Conservation (phyloP, 1,140 invertebrate species). For the Bactericera cockerelli region DNA sequence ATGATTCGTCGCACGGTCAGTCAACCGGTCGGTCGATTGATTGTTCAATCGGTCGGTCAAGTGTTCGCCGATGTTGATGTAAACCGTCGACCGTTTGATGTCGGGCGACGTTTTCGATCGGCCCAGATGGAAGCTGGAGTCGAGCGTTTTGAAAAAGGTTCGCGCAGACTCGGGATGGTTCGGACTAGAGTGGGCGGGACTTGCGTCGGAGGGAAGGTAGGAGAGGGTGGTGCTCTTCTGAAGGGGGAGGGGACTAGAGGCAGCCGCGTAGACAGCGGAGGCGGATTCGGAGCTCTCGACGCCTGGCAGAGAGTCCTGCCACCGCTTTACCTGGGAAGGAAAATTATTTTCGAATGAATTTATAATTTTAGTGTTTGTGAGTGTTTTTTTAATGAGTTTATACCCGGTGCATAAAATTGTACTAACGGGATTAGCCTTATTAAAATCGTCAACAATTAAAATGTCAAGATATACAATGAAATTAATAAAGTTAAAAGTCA, state of each 20-base stretch:
- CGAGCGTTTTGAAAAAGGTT: background rate
- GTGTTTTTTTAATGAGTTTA: no score
- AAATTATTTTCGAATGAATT: no score
- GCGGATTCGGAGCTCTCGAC: background rate
- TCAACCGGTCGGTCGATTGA: no score
- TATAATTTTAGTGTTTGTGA: no score
- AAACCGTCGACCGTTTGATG: background rate
- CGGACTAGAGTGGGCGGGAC: background rate
- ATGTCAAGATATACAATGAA: no score
- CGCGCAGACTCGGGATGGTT: background rate
- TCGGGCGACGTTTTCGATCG: constrained; percentile 1
- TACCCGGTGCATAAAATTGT: no score
- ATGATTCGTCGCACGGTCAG: no score
- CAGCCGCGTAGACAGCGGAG: background rate
- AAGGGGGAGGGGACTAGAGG: background rate
- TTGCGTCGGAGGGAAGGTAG: background rate
- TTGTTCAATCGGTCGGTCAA: no score
- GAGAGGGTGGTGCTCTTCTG: background rate
- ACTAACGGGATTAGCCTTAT: no score
- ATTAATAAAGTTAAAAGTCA: no score
- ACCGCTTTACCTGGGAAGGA: background rate
- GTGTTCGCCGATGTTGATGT: constrained; percentile 1
- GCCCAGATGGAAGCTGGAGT: background rate
- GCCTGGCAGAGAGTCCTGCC: background rate
- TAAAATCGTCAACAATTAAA: no score